Base-by-base conservation (phyloP, 2,888 invertebrate genomes). In the Plagodis pulveraria region DNA sequence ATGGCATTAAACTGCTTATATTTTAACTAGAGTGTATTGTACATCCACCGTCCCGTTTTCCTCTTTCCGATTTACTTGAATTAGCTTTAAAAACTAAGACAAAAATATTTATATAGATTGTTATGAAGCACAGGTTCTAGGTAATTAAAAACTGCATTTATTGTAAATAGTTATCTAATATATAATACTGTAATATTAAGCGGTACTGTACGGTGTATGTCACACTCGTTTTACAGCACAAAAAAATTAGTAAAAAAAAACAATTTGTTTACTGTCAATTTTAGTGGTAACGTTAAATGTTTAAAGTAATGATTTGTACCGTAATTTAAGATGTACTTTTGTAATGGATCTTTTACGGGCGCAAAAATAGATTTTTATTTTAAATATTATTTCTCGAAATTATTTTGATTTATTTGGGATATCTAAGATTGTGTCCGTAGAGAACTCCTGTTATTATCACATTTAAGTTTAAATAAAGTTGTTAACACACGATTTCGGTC, bases 201-300 rank as follows among this genome's bases (percentile, higher is more conserved):
- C 76, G 84, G 82, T 88, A 89, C 79, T 81, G 81, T 88, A 86
- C 83, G 84, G 87, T 90, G 87, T 89, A 84, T 70, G 78, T 84
- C 89, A 91, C 92, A 92, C 92, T 92, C 91, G 92, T 92, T 92
- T 91, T 91, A 86, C 84, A 87, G 91, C 92, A 91, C 92, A 92
- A 91, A 36, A 88, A 87, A 87, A 86, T 90, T 91, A 90, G 87
- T 74, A 81, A 79, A 83, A 80, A 78, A 79, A 78, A 83, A 81
- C 82, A 78, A 80, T 90, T 91, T 83, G 83, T 88, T 91, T 90
- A 84, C 83, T 83, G 89, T 91, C 91, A 91, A 91, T 92, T 92
- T 91, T 92, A 91, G 89, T 84, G 73, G 73, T 89, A 89, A 83
- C 69, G 75, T 85, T 83, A 80, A 80, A 78, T 77, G 76, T 78